Conservation (phyloP, 2,113 vertebrate genomes). For the Syngnathus typhle region DNA sequence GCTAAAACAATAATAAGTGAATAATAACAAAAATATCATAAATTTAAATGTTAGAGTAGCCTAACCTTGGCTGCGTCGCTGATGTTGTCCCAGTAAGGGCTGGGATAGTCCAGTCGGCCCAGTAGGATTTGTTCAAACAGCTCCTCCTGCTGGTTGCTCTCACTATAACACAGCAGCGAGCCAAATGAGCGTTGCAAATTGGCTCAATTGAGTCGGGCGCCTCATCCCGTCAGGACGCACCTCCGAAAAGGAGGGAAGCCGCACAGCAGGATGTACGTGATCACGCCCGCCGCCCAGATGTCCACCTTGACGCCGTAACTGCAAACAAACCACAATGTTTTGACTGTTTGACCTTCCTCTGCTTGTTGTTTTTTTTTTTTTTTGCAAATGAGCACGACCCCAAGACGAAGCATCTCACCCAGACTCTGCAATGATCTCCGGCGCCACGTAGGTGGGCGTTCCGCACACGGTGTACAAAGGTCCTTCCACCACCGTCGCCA, state of each 20-base stretch:
- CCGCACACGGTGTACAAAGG: slow-evolving; percentile 91
- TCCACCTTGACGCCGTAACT: slow-evolving; percentile 98
- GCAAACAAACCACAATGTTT: background rate
- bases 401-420: slow-evolving; percentile 71
- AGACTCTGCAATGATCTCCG: slow-evolving; percentile 93
- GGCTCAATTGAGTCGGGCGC: no score
- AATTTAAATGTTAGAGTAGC: background rate
- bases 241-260: slow-evolving; percentile 97
- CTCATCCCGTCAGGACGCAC: slow-evolving; percentile 50
- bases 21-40: background rate
- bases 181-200: no score
- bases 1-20: no score
- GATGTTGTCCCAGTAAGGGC: slow-evolving; percentile 97
- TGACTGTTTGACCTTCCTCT: no score
- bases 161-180: slow-evolving; percentile 66
- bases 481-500: slow-evolving; percentile 93
- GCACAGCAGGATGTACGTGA: slow-evolving; percentile 94
- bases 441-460: slow-evolving; percentile 94
- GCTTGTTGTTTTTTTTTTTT: background rate
- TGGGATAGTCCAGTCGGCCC: slow-evolving; percentile 88
- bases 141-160: slow-evolving; percentile 92
- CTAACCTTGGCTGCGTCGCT: slow-evolving; percentile 88
- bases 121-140: slow-evolving; percentile 95
- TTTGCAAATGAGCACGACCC: background rate
- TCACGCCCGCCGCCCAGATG: slow-evolving; percentile 95